Base-by-base conservation (phyloP, 2,888 invertebrate species). In the Elysia crispata region DNA sequence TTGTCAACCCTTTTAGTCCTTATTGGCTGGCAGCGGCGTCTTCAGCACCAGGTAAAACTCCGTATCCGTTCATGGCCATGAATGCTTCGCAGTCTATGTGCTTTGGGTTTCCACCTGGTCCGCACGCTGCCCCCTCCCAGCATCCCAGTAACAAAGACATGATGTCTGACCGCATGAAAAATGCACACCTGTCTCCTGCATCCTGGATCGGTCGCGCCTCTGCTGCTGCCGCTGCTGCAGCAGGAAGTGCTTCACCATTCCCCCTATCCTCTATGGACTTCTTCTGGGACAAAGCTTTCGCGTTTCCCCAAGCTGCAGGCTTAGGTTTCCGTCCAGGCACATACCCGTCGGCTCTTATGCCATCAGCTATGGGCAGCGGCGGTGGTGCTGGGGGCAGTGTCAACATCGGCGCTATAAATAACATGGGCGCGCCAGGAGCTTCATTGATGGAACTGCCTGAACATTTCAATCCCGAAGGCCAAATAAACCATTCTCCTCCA, bases 71-170 rank as follows among this genome's bases (percentile, higher is more conserved):
- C 77, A 81, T 83, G 74, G 67, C 83, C 18, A 79, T 83, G 74
- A 83, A 83, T 79, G 73, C 83, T 31, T 79, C 83, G 1, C 83
- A 83, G 79, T 81, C 83, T 1, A 79, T 83, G 79, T 83, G 83
- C 57, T 81, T 83, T 49, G 83, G 83, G 1, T 83, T 83, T 49
- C 83, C 83, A 0, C 79, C 76, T 0, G 41, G 62, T 64, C 18
- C 30, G n/a, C n/a, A 5, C 60, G 15, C 25, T 15, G 25, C 6
- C 3, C n/a, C n/a, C 41, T 3, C 41, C 41, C 75, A 75, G 13
- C n/a, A 64, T 20, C 30, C 80, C 13, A 23, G 54, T 31, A 79
- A 75, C 62, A 80, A 81, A 28, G 76, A 79, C 57, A 33, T 75
- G 13, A 62, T 83, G 33, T 28, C 70, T 28, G 80, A 80, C 31